These are phyloP conservation scores for Probosciger aterrimus DNA, from an alignment of 2,113 vertebrate genomes.

Conservation along the genomic window DNA sequence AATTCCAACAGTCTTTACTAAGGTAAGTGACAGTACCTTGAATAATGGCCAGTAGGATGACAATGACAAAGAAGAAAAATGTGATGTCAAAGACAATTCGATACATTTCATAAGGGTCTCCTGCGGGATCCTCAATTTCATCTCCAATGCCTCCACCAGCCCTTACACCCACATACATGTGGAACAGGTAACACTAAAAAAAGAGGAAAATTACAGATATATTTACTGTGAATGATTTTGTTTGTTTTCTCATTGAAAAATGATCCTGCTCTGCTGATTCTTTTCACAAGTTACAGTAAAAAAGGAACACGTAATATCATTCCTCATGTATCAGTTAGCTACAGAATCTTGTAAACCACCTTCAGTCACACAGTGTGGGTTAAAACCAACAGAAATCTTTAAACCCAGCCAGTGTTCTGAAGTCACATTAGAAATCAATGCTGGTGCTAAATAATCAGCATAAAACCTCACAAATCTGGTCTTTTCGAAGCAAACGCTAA, in stretches of 20 bases:
- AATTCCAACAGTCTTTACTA: background rate
- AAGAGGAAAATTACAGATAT: background rate
- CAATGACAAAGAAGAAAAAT: slow-evolving; percentile 99
- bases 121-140: slow-evolving; percentile 97
- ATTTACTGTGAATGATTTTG: background rate
- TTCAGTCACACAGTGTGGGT: background rate
- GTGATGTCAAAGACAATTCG: slow-evolving; percentile 98
- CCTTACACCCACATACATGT: slow-evolving; percentile 98
- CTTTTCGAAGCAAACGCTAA: background rate
- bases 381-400: background rate
- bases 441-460: background rate
- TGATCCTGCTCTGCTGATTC: background rate
- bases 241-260: background rate
- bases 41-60: slow-evolving; percentile 97
- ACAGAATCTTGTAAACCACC: background rate
- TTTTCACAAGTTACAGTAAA: background rate
- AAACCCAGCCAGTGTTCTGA: background rate
- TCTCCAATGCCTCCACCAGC: slow-evolving; percentile 97
- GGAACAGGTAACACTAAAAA: slow-evolving; percentile 92
- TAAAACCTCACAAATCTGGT: background rate
- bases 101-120: slow-evolving; percentile 96
- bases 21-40: slow-evolving; percentile 80
- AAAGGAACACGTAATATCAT: background rate
- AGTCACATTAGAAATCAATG: background rate
- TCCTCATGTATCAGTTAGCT: background rate